Evolutionary conservation across 2,797 vertebrate species (phyloP).

Genomic region (Simalia tracyae): DNA sequence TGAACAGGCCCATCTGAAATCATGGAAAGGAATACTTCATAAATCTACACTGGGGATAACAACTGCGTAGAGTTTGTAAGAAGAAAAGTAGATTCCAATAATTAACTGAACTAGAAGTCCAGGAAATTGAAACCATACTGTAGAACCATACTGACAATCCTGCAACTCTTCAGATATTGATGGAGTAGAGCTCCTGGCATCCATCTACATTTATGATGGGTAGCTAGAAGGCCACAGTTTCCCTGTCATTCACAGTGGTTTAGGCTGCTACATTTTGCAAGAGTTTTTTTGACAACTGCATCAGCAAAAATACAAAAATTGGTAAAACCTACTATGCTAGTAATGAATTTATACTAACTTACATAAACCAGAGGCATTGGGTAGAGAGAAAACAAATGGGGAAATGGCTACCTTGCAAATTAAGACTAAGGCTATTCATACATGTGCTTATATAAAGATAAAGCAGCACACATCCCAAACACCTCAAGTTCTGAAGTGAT

Average conservation of each 20-base stretch:
- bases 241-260: background rate
- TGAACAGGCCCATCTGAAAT: background rate
- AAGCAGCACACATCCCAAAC: background rate
- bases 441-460: background rate
- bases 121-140: background rate
- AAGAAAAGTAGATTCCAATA: background rate
- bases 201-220: background rate
- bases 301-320: background rate
- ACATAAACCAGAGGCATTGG: background rate
- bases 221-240: background rate
- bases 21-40: background rate
- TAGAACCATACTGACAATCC: background rate
- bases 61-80: background rate
- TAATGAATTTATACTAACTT: background rate
- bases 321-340: background rate
- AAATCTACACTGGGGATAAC: slow-evolving; percentile 1
- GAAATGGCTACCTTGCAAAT: background rate
- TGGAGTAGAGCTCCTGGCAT: background rate
- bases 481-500: background rate
- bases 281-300: background rate
- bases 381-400: background rate
- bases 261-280: background rate
- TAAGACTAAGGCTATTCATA: background rate
- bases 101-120: background rate
- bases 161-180: background rate